Conservation (phyloP, 2,888 invertebrate species). For the Charanyca ferruginea region DNA sequence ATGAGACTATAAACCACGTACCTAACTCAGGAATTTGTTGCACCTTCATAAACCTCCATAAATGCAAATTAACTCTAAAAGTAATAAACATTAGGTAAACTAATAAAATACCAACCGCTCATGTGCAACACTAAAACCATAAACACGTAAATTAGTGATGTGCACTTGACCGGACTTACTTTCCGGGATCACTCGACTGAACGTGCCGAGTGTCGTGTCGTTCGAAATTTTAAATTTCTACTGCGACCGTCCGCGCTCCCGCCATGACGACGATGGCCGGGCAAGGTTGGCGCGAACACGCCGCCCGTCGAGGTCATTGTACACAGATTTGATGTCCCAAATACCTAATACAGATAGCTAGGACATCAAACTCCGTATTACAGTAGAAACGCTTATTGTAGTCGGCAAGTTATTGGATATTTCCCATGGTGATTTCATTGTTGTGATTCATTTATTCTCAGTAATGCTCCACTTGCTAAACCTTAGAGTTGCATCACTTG, state of each 20-base stretch:
- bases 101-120: conserved; percentile 39
- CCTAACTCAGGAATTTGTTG: conserved; percentile 22
- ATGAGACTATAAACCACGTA: conserved; percentile 19
- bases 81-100: conserved; percentile 47
- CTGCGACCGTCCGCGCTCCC: conserved; percentile 69
- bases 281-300: conserved; percentile 84
- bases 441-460: conserved; percentile 64
- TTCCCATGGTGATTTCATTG: conserved; percentile 66
- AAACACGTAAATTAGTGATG: conserved; percentile 63
- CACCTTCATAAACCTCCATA: conserved; percentile 41
- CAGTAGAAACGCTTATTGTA: conserved; percentile 54
- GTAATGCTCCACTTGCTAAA: conserved; percentile 51
- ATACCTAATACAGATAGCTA: conserved; percentile 81
- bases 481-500: conserved; percentile 45
- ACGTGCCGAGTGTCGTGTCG: conserved; percentile 61
- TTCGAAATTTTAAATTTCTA: conserved; percentile 71
- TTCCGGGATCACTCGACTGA: conserved; percentile 64
- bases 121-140: conserved; percentile 55
- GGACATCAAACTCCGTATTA: conserved; percentile 60
- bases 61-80: conserved; percentile 41
- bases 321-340: conserved; percentile 87
- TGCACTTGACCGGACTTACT: conserved; percentile 61
- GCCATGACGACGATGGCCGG: conserved; percentile 69
- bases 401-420: conserved; percentile 60
- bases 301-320: conserved; percentile 84